A percentile compares a stretch with the other conserved stretches of the same genome.
Conservation (phyloP, 1,140 invertebrate genomes). For the Ectropis grisescens region DNA sequence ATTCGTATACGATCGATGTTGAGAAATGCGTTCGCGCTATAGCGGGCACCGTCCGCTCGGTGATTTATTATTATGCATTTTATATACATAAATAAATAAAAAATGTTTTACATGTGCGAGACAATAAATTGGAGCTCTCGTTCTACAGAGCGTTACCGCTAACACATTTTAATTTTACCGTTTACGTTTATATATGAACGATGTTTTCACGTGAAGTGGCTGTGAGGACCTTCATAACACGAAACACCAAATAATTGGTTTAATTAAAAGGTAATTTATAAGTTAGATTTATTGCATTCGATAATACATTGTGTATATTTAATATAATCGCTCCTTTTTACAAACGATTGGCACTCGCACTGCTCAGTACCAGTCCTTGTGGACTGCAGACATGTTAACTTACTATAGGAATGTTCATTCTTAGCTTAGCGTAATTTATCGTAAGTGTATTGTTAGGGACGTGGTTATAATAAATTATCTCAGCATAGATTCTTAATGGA, state of each 20-base stretch:
- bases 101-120: slow-evolving; percentile 44
- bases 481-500: slow-evolving; percentile 7
- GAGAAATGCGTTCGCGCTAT: too few relatives aligned
- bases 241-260: slow-evolving; percentile 49
- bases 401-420: slow-evolving; percentile 55
- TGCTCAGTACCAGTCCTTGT: slow-evolving; percentile 51
- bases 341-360: slow-evolving; percentile 39
- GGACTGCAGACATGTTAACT: slow-evolving; percentile 52
- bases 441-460: slow-evolving; percentile 58
- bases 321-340: slow-evolving; percentile 30
- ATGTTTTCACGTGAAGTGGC: slow-evolving; percentile 44
- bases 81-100: slow-evolving; percentile 21
- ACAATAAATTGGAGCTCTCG: slow-evolving; percentile 57
- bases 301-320: slow-evolving; percentile 31
- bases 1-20: too few relatives aligned
- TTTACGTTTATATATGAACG: slow-evolving; percentile 18
- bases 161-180: slow-evolving; percentile 18
- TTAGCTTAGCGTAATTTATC: slow-evolving; percentile 66
- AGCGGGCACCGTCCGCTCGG: slow-evolving; percentile 5
- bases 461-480: slow-evolving; percentile 38
- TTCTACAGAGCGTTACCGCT: slow-evolving; percentile 15
- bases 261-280: slow-evolving; percentile 39
- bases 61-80: slow-evolving; percentile 29
- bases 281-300: slow-evolving; percentile 30
- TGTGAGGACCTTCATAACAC: slow-evolving; percentile 48